Percentiles rank a stretch among this genome's conserved stretches.
phyloP scores from a whole-genome alignment of 2,888 invertebrate genomes.

The Phortica magna region DNA sequence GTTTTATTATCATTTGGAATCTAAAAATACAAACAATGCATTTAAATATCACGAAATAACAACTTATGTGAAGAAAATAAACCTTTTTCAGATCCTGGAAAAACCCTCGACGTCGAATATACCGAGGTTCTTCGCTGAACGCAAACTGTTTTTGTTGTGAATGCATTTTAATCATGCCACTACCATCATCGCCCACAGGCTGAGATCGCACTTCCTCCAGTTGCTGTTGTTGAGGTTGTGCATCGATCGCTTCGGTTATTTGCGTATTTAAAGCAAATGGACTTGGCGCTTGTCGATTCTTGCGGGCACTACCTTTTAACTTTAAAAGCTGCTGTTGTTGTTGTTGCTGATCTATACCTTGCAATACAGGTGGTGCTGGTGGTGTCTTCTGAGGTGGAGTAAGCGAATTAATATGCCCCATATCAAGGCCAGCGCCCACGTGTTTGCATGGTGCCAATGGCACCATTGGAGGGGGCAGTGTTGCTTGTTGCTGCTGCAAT shows the following conservation, averaged over 20 bases:
- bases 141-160: constrained; percentile 54
- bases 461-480: constrained; percentile 54
- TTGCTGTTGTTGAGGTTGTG: constrained; percentile 64
- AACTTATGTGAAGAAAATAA: constrained; percentile 2
- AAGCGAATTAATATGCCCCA: constrained; percentile 73
- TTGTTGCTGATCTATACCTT: constrained; percentile 51
- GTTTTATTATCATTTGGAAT: constrained; percentile 60
- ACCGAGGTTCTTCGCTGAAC: constrained; percentile 64
- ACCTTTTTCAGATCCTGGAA: constrained; percentile 73
- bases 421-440: constrained; percentile 55
- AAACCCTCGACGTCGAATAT: constrained; percentile 69
- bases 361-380: constrained; percentile 69
- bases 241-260: constrained; percentile 60
- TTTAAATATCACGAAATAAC: not conserved
- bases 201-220: constrained; percentile 78
- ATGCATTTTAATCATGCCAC: constrained; percentile 40
- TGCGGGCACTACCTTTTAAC: constrained; percentile 73
- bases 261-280: constrained; percentile 67
- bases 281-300: constrained; percentile 74
- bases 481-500: constrained; percentile 49
- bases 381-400: constrained; percentile 73
- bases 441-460: constrained; percentile 65
- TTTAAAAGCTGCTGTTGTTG: constrained; percentile 57
- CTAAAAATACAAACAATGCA: constrained; percentile 44
- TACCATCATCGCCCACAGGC: constrained; percentile 77